A percentile compares a stretch with the other conserved stretches of the same genome.
These are phyloP conservation scores for Ruditapes philippinarum DNA, from an alignment of 1,140 invertebrate genomes.

Conservation along the genomic window DNA sequence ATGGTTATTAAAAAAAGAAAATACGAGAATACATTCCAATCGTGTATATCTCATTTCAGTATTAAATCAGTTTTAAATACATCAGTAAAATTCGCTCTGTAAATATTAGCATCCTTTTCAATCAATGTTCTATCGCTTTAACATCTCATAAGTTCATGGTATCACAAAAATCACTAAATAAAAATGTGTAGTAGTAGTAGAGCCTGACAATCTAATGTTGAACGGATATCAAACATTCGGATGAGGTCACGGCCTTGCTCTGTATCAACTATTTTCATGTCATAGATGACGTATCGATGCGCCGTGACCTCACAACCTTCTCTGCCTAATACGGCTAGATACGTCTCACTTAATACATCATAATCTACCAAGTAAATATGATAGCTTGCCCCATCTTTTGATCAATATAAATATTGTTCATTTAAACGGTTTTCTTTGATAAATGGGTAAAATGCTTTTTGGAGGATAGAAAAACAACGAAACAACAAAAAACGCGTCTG, in stretches of 20 bases:
- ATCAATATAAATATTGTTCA: conserved; percentile 36
- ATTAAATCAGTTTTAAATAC: no score
- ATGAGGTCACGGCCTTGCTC: neutral
- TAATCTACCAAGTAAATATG: conserved; percentile 29
- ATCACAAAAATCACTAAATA: neutral
- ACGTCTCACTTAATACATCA: conserved; percentile 48
- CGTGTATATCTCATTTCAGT: no score
- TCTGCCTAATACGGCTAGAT: neutral
- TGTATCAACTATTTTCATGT: conserved; percentile 32
- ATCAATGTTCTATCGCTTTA: no score
- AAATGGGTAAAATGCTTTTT: no score
- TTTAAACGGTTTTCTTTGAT: conserved; percentile 24
- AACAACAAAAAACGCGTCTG: no score
- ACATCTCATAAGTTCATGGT: neutral
- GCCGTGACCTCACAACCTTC: neutral
- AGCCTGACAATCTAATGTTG: conserved; percentile 5
- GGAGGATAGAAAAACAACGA: no score
- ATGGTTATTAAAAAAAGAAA: no score
- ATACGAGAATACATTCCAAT: no score
- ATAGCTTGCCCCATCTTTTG: neutral
- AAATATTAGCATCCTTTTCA: no score
- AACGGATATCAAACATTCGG: neutral
- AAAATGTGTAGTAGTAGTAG: neutral
- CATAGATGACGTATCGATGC: conserved; percentile 18
- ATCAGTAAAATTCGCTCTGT: no score